phyloP scores from a whole-genome alignment of 2,888 invertebrate genomes.

The Drosophila trichaetosa region DNA sequence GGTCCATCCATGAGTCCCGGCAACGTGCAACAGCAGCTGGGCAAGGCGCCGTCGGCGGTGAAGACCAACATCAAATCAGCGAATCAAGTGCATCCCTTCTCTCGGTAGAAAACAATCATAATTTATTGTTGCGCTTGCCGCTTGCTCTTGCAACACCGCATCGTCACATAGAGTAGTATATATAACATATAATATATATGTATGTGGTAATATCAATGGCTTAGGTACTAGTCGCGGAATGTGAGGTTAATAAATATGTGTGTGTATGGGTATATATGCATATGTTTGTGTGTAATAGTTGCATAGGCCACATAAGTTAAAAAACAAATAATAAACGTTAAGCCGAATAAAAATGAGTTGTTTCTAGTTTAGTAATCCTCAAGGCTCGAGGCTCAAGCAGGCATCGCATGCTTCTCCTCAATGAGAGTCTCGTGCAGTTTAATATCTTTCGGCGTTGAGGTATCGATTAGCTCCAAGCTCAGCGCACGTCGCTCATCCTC shows the following conservation, averaged over 20 bases:
- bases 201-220: slow-evolving; percentile 29
- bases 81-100: slow-evolving; percentile 94
- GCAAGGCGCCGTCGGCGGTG: slow-evolving; percentile 94
- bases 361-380: slow-evolving; percentile 7
- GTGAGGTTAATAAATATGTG: slow-evolving; percentile 49
- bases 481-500: slow-evolving; percentile 88
- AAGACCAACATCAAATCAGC: slow-evolving; percentile 97
- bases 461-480: slow-evolving; percentile 90
- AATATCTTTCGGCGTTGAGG: slow-evolving; percentile 88
- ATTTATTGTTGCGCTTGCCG: slow-evolving; percentile 65
- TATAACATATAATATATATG: slow-evolving; percentile 13
- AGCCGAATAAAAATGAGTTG: slow-evolving; percentile 45
- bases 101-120: slow-evolving; percentile 81
- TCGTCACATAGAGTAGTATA: background rate
- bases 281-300: slow-evolving; percentile 23
- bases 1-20: slow-evolving; percentile 86
- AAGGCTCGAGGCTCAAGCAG: slow-evolving; percentile 17
- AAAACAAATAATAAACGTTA: slow-evolving; percentile 40
- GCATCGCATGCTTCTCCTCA: slow-evolving; percentile 87
- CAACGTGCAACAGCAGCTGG: slow-evolving; percentile 87
- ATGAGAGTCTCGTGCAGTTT: slow-evolving; percentile 89
- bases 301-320: slow-evolving; percentile 35
- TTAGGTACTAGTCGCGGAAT: slow-evolving; percentile 46
- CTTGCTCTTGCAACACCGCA: slow-evolving; percentile 43
- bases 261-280: slow-evolving; percentile 12